Base-by-base conservation (phyloP, 2,113 vertebrate species). In the Acrocephalus arundinaceus region DNA sequence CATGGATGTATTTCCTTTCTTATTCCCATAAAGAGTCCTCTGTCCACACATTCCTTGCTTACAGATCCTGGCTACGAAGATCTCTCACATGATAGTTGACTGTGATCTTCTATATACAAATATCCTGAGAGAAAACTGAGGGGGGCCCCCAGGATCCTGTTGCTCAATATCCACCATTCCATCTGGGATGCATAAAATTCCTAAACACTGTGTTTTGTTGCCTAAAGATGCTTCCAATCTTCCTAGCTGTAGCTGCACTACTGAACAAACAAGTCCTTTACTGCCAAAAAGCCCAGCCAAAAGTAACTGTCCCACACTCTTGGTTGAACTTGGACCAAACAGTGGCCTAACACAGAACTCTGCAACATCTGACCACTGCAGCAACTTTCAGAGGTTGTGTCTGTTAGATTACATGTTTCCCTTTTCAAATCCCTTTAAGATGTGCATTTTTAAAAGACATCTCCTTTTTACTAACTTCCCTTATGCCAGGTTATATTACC, bases 111-210 rank as follows among this genome's bases (percentile, higher is more conserved):
- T 37, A 23, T 62, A 49, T 33, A 62, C 21, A 94, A 90, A 68
- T 84, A 90, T 75, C 65, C 61, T 92, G 65, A 77, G 79, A 91
- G 19, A 71, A 57, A 92, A 78, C 39, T 77, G 67, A 48, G 39
- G 52, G 66, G 66, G 89, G 28, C 18, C 65, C 73, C 35, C 21
- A 74, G 59, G 66, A 84, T 74, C 39, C 33, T 52, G 52, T 94
- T 94, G 62, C 66, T 93, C 65, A 93, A 87, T 81, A 94, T 84
- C 76, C 27, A 72, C 76, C 37, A 61, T 89, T 89, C 49, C 94
- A 95, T 93, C 87, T 96, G 93, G 94, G 70, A 85, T 21, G 30
- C 74, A 95, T 91, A 94, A 94, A 89, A 91, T 87, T 91, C 74
- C 58, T 72, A 52, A 91, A 57, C n/a, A 48, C 8, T 84, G 59